Conservation (phyloP, 2,113 vertebrate species). For the Serinus canaria region DNA sequence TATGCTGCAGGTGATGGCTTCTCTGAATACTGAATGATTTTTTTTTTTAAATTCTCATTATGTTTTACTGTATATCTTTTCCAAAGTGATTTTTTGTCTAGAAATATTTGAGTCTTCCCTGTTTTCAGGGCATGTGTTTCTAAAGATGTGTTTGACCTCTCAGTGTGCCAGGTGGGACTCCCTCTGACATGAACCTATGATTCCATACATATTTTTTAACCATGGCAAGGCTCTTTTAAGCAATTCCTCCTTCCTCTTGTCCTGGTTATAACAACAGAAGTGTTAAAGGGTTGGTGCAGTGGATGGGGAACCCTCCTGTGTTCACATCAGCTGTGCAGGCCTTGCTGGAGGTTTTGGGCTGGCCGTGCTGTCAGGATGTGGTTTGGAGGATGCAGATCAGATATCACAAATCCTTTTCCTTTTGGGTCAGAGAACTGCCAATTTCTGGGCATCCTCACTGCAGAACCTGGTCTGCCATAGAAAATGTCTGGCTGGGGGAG, state of each 20-base stretch:
- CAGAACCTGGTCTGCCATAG: background rate
- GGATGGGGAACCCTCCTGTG: background rate
- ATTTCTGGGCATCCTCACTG: fast-evolving
- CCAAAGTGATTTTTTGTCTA: background rate
- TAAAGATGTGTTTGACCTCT: background rate
- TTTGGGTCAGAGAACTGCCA: background rate
- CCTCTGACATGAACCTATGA: background rate
- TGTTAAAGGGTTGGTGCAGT: background rate
- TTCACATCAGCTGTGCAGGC: background rate
- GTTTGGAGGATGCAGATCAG: background rate
- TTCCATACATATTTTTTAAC: background rate
- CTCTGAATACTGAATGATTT: background rate
- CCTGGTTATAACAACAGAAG: background rate
- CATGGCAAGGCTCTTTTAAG: background rate
- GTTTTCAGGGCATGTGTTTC: background rate
- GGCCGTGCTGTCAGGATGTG: background rate
- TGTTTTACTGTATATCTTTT: background rate
- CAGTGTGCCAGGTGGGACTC: background rate
- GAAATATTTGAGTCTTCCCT: background rate
- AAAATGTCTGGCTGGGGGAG: fast-evolving
- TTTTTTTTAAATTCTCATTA: background rate
- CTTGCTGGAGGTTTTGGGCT: background rate
- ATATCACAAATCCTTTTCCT: background rate
- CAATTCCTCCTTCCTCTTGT: background rate
- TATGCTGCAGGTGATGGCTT: background rate